A percentile compares a stretch with the other conserved stretches of the same genome.
Conservation (phyloP, 2,888 invertebrate genomes). For the Papilio demoleus region DNA sequence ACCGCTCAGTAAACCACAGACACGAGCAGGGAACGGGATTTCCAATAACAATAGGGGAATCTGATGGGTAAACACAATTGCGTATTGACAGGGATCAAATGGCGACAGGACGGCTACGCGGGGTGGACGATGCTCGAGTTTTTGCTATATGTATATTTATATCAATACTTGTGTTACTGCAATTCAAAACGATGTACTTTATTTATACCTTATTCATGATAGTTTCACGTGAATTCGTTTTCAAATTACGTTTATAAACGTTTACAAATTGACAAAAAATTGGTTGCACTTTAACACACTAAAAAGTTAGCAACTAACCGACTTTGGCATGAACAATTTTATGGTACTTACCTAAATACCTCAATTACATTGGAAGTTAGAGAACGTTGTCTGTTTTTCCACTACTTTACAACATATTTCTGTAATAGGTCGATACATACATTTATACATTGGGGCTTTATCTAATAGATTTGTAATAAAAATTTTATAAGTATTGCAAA, state of each 20-base stretch:
- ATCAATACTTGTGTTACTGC: not conserved
- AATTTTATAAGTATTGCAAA: not conserved
- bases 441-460: not conserved
- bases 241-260: no score
- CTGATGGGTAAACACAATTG: constrained; percentile 61
- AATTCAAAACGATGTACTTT: no score
- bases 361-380: not conserved
- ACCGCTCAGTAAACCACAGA: constrained; percentile 69
- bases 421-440: not conserved
- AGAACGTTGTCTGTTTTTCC: not conserved
- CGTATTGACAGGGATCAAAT: constrained; percentile 73
- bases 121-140: constrained; percentile 44
- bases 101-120: constrained; percentile 50
- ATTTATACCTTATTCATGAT: not conserved
- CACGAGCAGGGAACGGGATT: constrained; percentile 61
- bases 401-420: not conserved
- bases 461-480: not conserved
- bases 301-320: not conserved
- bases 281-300: not conserved
- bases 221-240: not conserved
- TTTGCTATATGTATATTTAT: constrained; percentile 16
- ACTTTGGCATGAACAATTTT: constrained; percentile 1
- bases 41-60: constrained; percentile 68
- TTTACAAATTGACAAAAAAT: not conserved
- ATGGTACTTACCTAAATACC: constrained; percentile 5